Evolutionary conservation across 2,797 vertebrate species (phyloP), one percentile per base, ranked within the genome.

Genomic region (Lepus townsendii): DNA sequence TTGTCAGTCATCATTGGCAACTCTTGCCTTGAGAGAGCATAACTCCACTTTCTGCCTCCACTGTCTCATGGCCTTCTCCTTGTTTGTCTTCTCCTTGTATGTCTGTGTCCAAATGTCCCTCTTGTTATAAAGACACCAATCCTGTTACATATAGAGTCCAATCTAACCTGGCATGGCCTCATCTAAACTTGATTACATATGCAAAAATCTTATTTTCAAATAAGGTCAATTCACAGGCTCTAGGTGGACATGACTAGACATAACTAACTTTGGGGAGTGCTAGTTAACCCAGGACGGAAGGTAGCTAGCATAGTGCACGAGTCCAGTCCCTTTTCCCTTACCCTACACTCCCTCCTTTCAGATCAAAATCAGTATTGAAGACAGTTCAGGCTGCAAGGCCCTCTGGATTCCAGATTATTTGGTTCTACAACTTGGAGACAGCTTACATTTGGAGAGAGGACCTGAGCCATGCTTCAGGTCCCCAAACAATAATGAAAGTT

Each of bases 401-500:
- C 82, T 9, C 8, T 68, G n/a, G 73, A 16, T 30, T 88, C 77
- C 35, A 50, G 27, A 52, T 75, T 57, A 57, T 35, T 79, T 57
- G 35, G 60, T 71, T 92, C 30, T 30, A 79, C 47, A 73, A 54
- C 22, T 84, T 8, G 16, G 38, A 95, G 76, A 19, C 83, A 88
- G 47, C 38, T 84, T 88, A 32, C 27, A 73, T 50, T 9, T 68
- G 20, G 50, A 38, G n/a, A 47, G 35, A 19, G 38, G 32, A 71
- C 32, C 79, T 68, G 35, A 77, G 5, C 32, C 66, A 66, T 16
- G 19, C 12, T 86, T 87, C 32, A 69, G 69, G 57, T 84, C 24
- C 83, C 22, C 68, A 93, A 65, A 90, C 38, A 85, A 73, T 82
- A 91, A 77, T 47, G 62, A 77, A 91, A 80, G 14, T 72, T 85